Base-by-base conservation (phyloP, 2,888 invertebrate species). In the Chymomyza amoena region DNA sequence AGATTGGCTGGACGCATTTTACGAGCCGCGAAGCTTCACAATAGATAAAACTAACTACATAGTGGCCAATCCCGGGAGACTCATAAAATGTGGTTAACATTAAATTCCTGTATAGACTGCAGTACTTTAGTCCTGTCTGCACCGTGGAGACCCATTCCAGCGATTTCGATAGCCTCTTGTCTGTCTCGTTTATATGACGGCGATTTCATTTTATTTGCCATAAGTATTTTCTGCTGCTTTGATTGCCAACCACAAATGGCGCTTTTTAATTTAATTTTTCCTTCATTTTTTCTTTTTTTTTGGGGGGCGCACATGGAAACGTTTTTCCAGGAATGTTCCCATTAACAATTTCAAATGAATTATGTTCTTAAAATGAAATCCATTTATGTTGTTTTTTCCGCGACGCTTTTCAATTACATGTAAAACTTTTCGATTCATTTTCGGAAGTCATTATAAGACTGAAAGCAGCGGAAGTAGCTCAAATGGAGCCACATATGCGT, bases 1-100 rank as follows among this genome's bases (percentile, higher is more conserved):
- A 56, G 52, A 77, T 76, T 16, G 25, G 25, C 10, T 25, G 61
- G 59, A 45, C 36, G 36, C 59, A 69, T 84, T 84, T 83, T 84
- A 87, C 82, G 80, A 68, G 72, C 72, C 69, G 67, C 74, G 73
- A 84, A 79, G 77, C 82, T 77, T 59, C n/a, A 45, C 57, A 15
- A 15, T 25, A 57, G 76, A 78, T 87, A 80, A 83, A 84, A 78
- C 68, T 69, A 64, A 71, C 61, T 65, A 69, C 74, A 45, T 45
- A 45, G 39, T 69, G 70, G 66, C 66, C 66, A 74, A 67, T 64
- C 61, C 70, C 69, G 73, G 64, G 68, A 39, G 68, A 71, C 67
- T 32, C 73, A 57, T 72, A 80, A 83, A 83, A 78, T n/a, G 60
- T 28, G 25, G 36, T n/a, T 36, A 39, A n/a, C 28, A 60, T 36